Evolutionary conservation across 2,797 vertebrate species (phyloP).

Genomic region (Notoglanidium macrostoma): DNA sequence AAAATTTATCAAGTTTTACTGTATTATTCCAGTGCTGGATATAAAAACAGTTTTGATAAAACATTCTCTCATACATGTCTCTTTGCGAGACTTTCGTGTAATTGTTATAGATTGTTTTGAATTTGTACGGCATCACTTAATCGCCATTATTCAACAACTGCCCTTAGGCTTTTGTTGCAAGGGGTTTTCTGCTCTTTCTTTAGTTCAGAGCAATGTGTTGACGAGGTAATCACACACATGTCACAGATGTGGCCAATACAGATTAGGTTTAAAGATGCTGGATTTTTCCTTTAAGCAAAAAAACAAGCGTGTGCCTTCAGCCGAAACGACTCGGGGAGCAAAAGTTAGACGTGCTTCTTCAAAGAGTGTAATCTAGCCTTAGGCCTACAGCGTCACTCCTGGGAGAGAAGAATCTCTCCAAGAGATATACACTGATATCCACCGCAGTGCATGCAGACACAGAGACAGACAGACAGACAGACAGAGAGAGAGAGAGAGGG

Average conservation of each 20-base stretch:
- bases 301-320: neutral
- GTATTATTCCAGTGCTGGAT: neutral
- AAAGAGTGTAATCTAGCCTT: slow-evolving; percentile 26
- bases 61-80: neutral
- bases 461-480: neutral
- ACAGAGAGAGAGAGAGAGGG: too few relatives aligned
- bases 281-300: neutral
- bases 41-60: neutral
- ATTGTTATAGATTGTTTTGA: neutral
- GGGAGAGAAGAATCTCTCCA: slow-evolving; percentile 24
- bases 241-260: neutral
- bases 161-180: neutral
- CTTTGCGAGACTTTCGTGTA: neutral
- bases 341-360: neutral
- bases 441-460: slow-evolving; percentile 16
- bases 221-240: neutral
- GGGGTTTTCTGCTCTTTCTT: neutral
- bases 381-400: slow-evolving; percentile 8
- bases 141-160: neutral
- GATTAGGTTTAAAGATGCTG: neutral
- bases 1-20: neutral
- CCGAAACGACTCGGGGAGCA: neutral
- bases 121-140: neutral
- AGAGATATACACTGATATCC: slow-evolving; percentile 21
- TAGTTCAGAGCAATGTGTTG: neutral